phyloP scores from a whole-genome alignment of 2,113 vertebrate species.

The Ailuropoda melanoleuca region DNA sequence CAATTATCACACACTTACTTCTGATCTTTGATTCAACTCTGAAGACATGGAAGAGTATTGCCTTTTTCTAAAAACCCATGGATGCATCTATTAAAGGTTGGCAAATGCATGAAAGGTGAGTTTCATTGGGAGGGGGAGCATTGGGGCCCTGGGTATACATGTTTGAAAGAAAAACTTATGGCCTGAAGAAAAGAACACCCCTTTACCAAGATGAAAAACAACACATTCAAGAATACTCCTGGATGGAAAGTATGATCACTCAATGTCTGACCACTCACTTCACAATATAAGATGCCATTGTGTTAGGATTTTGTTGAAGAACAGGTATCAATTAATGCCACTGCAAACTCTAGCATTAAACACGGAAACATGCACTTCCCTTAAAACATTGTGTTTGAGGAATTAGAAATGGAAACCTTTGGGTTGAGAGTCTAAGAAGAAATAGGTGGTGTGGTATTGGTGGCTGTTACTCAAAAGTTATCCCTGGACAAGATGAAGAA shows the following conservation, averaged over 20 bases:
- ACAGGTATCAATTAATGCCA: not conserved
- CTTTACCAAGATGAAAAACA: not conserved
- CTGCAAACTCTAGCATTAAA: not conserved
- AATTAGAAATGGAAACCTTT: not conserved
- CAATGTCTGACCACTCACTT: not conserved
- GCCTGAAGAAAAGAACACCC: not conserved
- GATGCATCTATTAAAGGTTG: not conserved
- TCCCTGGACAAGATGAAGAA: not conserved
- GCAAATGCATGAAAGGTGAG: not conserved
- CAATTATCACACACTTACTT: not conserved
- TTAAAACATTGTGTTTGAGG: not conserved
- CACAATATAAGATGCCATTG: no score
- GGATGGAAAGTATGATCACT: not conserved
- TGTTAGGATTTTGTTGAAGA: not conserved
- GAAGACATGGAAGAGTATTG: not conserved
- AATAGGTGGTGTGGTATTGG: not conserved
- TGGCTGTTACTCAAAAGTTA: not conserved
- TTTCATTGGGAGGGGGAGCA: not conserved
- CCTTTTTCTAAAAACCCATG: not conserved
- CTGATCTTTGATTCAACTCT: not conserved
- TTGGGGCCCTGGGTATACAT: not conserved
- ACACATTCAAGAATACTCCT: not conserved
- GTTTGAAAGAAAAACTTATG: not conserved
- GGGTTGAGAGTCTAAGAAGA: not conserved
- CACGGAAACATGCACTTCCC: fast-evolving